Base-by-base conservation (phyloP, 2,888 invertebrate genomes). In the Nomada goodeniana region DNA sequence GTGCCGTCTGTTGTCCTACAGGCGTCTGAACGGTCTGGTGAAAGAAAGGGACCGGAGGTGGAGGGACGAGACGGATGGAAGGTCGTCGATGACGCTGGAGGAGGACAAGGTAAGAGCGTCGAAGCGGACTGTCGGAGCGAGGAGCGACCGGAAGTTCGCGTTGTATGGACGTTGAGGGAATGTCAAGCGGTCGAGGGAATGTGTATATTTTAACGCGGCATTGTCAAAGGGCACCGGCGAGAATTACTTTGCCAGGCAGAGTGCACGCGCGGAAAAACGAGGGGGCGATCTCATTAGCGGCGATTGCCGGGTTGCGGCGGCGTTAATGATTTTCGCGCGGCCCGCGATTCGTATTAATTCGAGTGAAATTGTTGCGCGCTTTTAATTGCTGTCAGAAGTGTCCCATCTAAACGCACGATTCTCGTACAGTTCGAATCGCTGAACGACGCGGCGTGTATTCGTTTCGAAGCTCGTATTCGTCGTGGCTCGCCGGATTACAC, bases 1-100 rank as follows among this genome's bases (percentile, higher is more conserved):
- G 86, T 92, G 91, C 76, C 91, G 89, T 42, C 87, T 92, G 60
- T 81, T 92, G 76, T 91, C 91, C 11, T 92, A 92, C 89, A 91
- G 84, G 77, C 89, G 86, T 63, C 80, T 91, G 53, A 89, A 86
- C 55, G 91, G 89, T 23, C 76, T 87, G 67, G 75, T 86, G 42
- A 87, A 81, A 11, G 81, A 80, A n/a, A 68, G 69, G 52, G 77
- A 86, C 10, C 82, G 57, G 36, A 76, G 78, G 68, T 71, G 81
- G 65, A 84, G 74, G 70, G 64, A 78, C 61, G 83, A 85, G 18
- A 81, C 74, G 60, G 84, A 80, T 36, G 83, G 61, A 60, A 82
- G 63, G 69, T 80, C 80, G 55, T 71, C 80, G 64, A 67, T 61
- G 36, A 18, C 36, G 29, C 47, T 29, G 36, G 70, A 57, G 61